A percentile compares a stretch with the other conserved stretches of the same genome.
Conservation (phyloP, 2,113 vertebrate genomes). For the Chrysochloris asiatica region DNA sequence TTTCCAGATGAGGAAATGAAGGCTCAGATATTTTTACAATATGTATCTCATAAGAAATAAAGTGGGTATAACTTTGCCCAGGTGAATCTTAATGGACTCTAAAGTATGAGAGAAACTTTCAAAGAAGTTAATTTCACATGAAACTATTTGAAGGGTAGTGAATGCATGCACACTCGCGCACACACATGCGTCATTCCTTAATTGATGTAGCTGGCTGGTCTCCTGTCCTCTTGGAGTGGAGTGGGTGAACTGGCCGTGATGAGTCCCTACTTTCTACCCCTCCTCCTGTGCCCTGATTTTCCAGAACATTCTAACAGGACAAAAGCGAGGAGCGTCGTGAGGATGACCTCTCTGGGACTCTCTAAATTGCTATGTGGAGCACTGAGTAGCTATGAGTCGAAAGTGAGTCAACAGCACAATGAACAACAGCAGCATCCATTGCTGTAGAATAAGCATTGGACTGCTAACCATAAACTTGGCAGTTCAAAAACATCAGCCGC, state of each 20-base stretch:
- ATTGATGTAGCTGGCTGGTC: too few species aligned
- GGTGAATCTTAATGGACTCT: background rate
- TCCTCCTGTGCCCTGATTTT: background rate
- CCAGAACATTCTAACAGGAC: background rate
- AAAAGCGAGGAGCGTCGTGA: background rate
- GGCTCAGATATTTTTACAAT: background rate
- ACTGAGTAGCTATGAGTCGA: too few species aligned
- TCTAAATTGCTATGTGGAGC: too few species aligned
- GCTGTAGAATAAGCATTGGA: too few species aligned
- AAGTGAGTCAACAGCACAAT: too few species aligned
- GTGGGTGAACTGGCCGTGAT: background rate
- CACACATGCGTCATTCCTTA: too few species aligned
- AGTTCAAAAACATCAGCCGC: too few species aligned
- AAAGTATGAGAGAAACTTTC: too few species aligned
- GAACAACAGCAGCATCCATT: too few species aligned
- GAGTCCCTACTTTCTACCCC: background rate
- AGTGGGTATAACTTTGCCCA: background rate
- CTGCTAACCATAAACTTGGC: too few species aligned
- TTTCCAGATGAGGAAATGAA: conserved; percentile 8
- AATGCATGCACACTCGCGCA: background rate
- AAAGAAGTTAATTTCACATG: background rate
- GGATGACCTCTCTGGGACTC: background rate
- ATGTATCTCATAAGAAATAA: background rate
- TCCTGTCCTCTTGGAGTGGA: background rate
- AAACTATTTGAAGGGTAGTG: background rate